A percentile compares a stretch with the other conserved stretches of the same genome.
These are phyloP conservation scores for Crotalus helleri DNA, from an alignment of 2,113 vertebrate species.

Conservation along the genomic window DNA sequence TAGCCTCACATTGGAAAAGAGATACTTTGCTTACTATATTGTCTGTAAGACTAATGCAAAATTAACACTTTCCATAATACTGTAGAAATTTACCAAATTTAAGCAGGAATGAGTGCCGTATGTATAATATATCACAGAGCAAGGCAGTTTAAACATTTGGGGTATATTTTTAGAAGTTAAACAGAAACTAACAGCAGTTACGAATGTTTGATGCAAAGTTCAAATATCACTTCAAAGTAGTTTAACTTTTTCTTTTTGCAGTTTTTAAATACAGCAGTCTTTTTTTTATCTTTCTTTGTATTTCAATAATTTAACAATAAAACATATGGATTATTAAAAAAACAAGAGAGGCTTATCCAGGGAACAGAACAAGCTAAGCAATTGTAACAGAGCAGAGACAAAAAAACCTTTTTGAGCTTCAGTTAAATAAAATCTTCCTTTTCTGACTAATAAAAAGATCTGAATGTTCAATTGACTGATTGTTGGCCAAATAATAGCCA, in stretches of 20 bases:
- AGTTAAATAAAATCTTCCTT: background rate
- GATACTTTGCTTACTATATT: too few species aligned
- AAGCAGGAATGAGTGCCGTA: background rate
- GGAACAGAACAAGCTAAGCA: background rate
- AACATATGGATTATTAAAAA: background rate
- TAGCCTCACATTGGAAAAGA: too few species aligned
- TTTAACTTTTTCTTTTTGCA: background rate
- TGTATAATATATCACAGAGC: background rate
- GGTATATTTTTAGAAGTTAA: background rate
- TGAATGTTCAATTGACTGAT: conserved; percentile 74
- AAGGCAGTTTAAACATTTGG: background rate
- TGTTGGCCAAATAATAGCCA: conserved; percentile 60
- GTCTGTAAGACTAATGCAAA: background rate
- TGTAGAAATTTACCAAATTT: background rate
- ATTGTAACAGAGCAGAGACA: too few species aligned
- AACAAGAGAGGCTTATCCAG: background rate
- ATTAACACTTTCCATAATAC: background rate
- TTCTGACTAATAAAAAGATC: conserved; percentile 62
- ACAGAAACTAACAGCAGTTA: background rate
- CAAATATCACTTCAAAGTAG: background rate
- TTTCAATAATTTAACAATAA: background rate
- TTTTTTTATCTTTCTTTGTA: background rate
- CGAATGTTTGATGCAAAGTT: background rate
- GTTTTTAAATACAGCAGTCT: background rate
- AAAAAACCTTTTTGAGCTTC: background rate